Percentiles rank a stretch among this genome's conserved stretches.
Conservation (phyloP, 2,113 vertebrate genomes). For the Pollimyrus isidori region DNA sequence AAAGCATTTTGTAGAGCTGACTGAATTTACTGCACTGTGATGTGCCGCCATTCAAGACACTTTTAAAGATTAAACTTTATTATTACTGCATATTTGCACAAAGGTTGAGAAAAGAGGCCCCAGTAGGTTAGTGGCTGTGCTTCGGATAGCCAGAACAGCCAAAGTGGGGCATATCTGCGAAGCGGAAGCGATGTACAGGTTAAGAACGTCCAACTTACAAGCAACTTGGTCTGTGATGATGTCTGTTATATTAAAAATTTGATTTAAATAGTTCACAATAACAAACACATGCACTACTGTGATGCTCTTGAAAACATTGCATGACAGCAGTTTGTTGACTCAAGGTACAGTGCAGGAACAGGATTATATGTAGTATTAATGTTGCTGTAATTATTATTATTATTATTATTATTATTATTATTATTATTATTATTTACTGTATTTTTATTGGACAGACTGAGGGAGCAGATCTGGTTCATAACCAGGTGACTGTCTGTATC, state of each 20-base stretch:
- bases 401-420: not conserved
- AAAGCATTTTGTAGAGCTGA: too few species aligned
- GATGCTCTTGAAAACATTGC: not conserved
- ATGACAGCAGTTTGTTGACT: not conserved
- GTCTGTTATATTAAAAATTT: not conserved
- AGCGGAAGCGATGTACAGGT: not conserved
- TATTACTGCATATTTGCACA: not conserved
- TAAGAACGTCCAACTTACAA: not conserved
- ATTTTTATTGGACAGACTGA: not conserved
- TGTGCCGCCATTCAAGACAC: too few species aligned
- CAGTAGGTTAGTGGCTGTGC: not conserved
- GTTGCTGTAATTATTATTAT: not conserved
- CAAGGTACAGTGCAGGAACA: not conserved
- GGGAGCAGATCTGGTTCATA: not conserved
- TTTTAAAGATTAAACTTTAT: too few species aligned
- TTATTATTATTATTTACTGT: not conserved
- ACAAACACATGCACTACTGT: not conserved
- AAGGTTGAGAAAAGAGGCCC: not conserved
- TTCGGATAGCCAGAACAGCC: not conserved
- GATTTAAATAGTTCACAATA: not conserved
- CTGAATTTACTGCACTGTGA: too few species aligned
- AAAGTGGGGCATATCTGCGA: not conserved
- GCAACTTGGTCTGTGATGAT: not conserved
- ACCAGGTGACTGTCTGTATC: not conserved
- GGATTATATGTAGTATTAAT: not conserved